Percentiles rank a stretch among this genome's conserved stretches.
Evolutionary conservation across 2,113 vertebrate genomes (phyloP).

Genomic region (Copsychus sechellarum): DNA sequence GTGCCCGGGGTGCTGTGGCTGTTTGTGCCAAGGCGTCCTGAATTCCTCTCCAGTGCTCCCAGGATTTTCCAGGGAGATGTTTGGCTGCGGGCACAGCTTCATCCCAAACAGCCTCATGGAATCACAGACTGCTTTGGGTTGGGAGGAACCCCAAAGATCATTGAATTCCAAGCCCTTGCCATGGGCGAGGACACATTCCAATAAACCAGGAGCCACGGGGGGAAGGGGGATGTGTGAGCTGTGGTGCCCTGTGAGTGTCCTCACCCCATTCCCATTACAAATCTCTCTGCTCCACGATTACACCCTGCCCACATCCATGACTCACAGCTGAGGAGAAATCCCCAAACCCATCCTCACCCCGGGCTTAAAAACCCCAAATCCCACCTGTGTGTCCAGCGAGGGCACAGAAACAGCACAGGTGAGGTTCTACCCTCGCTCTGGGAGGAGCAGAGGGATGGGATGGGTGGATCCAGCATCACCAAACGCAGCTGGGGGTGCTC

Average conservation of each 20-base stretch:
- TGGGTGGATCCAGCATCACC: accelerated
- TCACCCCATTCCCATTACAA: neutral
- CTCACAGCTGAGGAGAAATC: neutral
- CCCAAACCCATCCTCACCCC: neutral
- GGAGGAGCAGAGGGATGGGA: accelerated
- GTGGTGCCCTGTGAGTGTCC: neutral
- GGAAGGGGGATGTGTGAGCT: neutral
- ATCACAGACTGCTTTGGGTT: neutral
- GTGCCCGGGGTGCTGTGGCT: accelerated
- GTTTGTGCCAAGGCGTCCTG: neutral
- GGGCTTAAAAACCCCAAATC: neutral
- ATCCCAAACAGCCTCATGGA: accelerated
- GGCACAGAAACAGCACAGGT: accelerated
- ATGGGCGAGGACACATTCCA: neutral
- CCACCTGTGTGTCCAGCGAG: neutral
- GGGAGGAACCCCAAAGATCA: neutral
- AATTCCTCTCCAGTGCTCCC: neutral
- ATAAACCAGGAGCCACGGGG: neutral
- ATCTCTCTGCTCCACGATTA: neutral
- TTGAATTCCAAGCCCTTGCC: neutral
- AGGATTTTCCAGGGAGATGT: neutral
- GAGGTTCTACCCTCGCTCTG: accelerated
- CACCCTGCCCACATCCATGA: accelerated
- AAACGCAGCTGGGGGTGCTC: neutral
- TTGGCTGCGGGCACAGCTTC: neutral